These are phyloP conservation scores for Drosophila diplacantha DNA, from an alignment of 2,888 invertebrate species.

Conservation along the genomic window DNA sequence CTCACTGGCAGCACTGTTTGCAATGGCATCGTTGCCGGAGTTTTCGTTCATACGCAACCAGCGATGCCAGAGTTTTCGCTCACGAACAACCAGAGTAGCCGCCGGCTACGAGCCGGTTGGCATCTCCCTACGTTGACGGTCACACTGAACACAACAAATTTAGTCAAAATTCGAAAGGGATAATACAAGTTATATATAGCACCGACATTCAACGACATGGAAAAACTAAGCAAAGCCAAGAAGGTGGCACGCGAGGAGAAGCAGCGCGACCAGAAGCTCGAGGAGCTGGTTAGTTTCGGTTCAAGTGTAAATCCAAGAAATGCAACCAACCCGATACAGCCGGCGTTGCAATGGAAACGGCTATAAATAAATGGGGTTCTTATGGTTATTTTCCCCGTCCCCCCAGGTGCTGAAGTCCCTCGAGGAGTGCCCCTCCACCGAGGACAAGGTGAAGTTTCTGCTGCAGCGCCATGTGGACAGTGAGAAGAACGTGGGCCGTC, in stretches of 20 bases:
- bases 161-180: conserved; percentile 44
- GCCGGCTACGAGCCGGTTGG: neutral
- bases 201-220: conserved; percentile 55
- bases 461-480: conserved; percentile 84
- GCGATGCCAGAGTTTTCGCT: too few relatives aligned
- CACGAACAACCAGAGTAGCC: too few relatives aligned
- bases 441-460: conserved; percentile 69
- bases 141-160: conserved; percentile 30
- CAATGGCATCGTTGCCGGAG: too few relatives aligned
- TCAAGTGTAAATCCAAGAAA: too few relatives aligned
- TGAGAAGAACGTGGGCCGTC: conserved; percentile 83
- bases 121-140: neutral
- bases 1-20: too few relatives aligned
- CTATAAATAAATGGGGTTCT: conserved; percentile 4
- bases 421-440: conserved; percentile 61
- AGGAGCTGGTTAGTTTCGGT: conserved; percentile 67
- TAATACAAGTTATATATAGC: conserved; percentile 40
- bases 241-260: conserved; percentile 78
- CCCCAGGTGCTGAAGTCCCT: conserved; percentile 64
- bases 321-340: neutral
- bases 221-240: conserved; percentile 74
- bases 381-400: neutral
- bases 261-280: conserved; percentile 77
- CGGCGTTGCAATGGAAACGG: conserved; percentile 29
- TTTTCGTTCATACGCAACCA: too few relatives aligned